phyloP scores from a whole-genome alignment of 2,113 vertebrate genomes.

The Scomber japonicus region DNA sequence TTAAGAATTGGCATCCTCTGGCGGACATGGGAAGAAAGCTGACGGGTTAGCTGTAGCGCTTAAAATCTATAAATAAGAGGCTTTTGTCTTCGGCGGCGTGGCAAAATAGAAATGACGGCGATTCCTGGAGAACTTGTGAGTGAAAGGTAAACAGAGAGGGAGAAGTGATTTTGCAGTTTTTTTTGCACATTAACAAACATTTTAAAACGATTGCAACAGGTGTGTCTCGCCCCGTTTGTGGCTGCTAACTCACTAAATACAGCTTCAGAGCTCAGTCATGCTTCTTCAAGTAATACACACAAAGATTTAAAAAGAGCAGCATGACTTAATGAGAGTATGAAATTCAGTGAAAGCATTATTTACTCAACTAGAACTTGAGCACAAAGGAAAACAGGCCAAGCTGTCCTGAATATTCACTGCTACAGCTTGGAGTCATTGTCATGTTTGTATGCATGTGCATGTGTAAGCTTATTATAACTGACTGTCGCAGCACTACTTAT shows the following conservation, averaged over 20 bases:
- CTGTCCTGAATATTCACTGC: background rate
- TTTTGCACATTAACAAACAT: background rate
- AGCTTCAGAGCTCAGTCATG: background rate
- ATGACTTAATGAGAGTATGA: background rate
- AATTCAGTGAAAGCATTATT: slow-evolving; percentile 1
- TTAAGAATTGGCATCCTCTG: background rate
- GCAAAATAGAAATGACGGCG: background rate
- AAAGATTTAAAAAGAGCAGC: background rate
- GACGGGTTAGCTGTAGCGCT: background rate
- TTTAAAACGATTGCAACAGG: background rate
- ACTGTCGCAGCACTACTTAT: background rate
- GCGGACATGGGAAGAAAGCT: background rate
- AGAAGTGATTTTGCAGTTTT: background rate
- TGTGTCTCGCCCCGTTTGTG: background rate
- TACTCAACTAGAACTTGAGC: background rate
- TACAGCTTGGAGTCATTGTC: background rate
- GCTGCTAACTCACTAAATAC: background rate
- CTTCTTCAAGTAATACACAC: background rate
- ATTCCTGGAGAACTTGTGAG: background rate
- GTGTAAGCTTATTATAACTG: background rate
- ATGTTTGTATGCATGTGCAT: background rate
- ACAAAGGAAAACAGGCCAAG: background rate
- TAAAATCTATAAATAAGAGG: background rate
- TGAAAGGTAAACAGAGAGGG: background rate
- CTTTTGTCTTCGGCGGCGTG: background rate